Evolutionary conservation across 2,888 invertebrate species (phyloP).

Genomic region (Lochmaea crataegi): DNA sequence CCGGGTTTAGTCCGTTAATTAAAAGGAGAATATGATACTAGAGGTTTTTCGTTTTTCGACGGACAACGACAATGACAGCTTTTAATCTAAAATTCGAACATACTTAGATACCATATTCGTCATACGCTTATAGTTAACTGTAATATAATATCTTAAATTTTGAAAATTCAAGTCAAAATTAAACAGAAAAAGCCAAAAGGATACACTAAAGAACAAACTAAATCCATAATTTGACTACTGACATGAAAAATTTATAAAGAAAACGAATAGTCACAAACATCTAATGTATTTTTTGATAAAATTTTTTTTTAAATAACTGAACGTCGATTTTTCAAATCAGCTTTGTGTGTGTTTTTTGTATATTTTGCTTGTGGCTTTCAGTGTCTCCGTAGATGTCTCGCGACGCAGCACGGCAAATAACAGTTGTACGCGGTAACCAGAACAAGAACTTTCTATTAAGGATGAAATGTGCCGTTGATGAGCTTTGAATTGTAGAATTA

Average conservation of each 20-base stretch:
- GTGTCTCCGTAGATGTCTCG: not conserved
- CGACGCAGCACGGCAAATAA: constrained; percentile 34
- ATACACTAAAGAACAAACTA: too few relatives aligned
- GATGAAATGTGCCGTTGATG: constrained; percentile 65
- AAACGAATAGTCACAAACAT: too few relatives aligned
- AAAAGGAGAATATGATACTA: constrained; percentile 63
- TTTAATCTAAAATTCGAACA: constrained; percentile 48
- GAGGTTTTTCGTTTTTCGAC: constrained; percentile 56
- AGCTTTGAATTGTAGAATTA: constrained; percentile 65
- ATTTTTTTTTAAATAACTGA: too few relatives aligned
- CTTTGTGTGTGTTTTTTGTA: not conserved
- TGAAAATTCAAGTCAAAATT: too few relatives aligned
- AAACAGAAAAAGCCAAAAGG: too few relatives aligned
- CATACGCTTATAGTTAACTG: not conserved
- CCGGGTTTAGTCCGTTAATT: constrained; percentile 64
- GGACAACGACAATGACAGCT: constrained; percentile 58
- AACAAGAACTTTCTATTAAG: constrained; percentile 64
- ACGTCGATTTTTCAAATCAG: too few relatives aligned
- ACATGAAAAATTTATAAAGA: too few relatives aligned
- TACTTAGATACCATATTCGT: constrained; percentile 6
- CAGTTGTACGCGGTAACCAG: constrained; percentile 51
- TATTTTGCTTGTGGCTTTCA: not conserved
- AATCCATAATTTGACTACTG: too few relatives aligned
- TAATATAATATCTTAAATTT: too few relatives aligned
- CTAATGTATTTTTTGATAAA: too few relatives aligned